These are phyloP conservation scores for Oceanites oceanicus DNA, from an alignment of 2,113 vertebrate genomes.

Conservation along the genomic window DNA sequence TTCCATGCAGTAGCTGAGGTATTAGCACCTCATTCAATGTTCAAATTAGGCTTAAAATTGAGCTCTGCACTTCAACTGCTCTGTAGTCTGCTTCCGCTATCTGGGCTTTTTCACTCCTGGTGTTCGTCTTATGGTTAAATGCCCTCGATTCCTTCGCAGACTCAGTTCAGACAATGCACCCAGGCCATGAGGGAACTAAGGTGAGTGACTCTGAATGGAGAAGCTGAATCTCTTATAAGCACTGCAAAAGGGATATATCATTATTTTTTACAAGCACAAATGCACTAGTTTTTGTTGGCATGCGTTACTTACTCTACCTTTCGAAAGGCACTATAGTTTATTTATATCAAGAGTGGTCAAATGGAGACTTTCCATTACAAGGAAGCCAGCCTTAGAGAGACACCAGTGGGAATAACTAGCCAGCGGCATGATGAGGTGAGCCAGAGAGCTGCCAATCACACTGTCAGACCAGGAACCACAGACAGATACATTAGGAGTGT, in stretches of 20 bases:
- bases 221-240: neutral
- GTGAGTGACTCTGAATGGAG: neutral
- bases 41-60: constrained; percentile 7
- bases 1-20: neutral
- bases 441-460: neutral
- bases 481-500: neutral
- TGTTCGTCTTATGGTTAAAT: neutral
- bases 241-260: neutral
- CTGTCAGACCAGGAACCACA: neutral
- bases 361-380: neutral
- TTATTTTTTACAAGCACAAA: neutral
- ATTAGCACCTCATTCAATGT: neutral
- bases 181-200: neutral
- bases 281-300: neutral
- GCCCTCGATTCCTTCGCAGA: neutral
- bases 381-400: neutral
- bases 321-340: neutral
- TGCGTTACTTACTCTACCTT: neutral
- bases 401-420: neutral
- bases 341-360: neutral
- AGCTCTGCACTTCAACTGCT: neutral
- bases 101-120: neutral
- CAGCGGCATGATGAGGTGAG: neutral
- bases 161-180: neutral
- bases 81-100: neutral